Evolutionary conservation across 2,113 vertebrate species (phyloP), one percentile per base, ranked within the genome.

Genomic region (Ifrita kowaldi): DNA sequence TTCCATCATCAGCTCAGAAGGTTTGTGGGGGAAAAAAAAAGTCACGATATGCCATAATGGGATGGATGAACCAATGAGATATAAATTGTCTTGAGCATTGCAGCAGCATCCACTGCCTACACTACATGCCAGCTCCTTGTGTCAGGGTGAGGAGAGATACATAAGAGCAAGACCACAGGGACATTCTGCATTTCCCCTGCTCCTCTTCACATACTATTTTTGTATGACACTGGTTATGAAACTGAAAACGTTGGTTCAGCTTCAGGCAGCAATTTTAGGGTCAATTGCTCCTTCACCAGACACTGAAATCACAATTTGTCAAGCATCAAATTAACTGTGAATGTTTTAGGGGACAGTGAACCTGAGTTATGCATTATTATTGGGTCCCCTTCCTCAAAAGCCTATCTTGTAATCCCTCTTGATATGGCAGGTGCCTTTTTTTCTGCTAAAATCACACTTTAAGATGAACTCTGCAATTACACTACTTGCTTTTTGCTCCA

Each of bases 211-310:
- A 14, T 70, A 75, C 60, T 71, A 30, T 93, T 93, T 94, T 67
- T 74, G 74, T 76, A 83, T 42, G 63, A 93, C 85, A 63, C 78
- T 27, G 20, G 35, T 84, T 95, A 91, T 71, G 42, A 87, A 95
- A 89, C 71, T 83, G 62, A 94, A 96, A 93, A 85, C 1, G 4
- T 69, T 70, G 84, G 70, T 95, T 96, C 91, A 88, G 93, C 94
- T 91, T 86, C 67, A 94, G 74, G 94, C 53, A 89, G 87, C 90
- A 93, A 97, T 96, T 97, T 97, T 96, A 94, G 89, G 96, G 94
- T 97, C 96, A 97, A 94, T 89, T 90, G 60, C 56, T 89, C 97
- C 87, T 94, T 89, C 79, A 92, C 63, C 71, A 87, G 95, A 95
- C 80, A 67, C 84, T 93, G 79, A 91, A 86, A 92, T 97, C 73